Base-by-base conservation (phyloP, 2,888 invertebrate species). In the Lasius platythorax region DNA sequence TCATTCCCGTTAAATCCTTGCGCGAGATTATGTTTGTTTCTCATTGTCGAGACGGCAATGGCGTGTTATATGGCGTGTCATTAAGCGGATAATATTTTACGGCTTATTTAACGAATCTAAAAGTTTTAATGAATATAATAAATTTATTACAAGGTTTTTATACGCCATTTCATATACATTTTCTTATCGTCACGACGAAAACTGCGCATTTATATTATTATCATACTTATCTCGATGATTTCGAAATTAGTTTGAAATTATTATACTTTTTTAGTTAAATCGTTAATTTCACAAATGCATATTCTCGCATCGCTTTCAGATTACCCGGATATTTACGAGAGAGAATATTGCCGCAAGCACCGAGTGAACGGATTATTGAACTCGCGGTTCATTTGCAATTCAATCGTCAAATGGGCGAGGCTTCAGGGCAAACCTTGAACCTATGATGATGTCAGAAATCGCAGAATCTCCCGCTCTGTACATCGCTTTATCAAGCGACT, bases 341-440 rank as follows among this genome's bases (percentile, higher is more conserved):
- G 63, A 63, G 43, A 43, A 53, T 70, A 64, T 74, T 74, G 74
- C 64, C 40, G 40, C 30, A 63, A 37, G 74, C 74, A 9, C 1
- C 50, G 81, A 28, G 50, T 56, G 74, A 82, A 46, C 40, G n/a
- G 74, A 72, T 74, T 82, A 64, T 74, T 82, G 64, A 82, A 82
- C 79, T 82, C 82, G 63, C 50, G 64, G 50, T 46, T 73, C 82
- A 63, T 73, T 83, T 79, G 84, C 84, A 70, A 84, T 84, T 86
- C 86, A 63, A 83, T 43, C 74, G 58, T 30, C 28, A 67, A 76
- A 87, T 46, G 46, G 64, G 82, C 12, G 40, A 56, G 28, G 61
- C 64, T 28, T 46, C 53, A 37, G 33, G 86, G 64, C 74, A 56
- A 46, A 63, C 79, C 88, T 88, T 82, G 87, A 88, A 87, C 82